A percentile compares a stretch with the other conserved stretches of the same genome.
Conservation (phyloP, 1,140 invertebrate species). For the Leptoteleia sp. region DNA sequence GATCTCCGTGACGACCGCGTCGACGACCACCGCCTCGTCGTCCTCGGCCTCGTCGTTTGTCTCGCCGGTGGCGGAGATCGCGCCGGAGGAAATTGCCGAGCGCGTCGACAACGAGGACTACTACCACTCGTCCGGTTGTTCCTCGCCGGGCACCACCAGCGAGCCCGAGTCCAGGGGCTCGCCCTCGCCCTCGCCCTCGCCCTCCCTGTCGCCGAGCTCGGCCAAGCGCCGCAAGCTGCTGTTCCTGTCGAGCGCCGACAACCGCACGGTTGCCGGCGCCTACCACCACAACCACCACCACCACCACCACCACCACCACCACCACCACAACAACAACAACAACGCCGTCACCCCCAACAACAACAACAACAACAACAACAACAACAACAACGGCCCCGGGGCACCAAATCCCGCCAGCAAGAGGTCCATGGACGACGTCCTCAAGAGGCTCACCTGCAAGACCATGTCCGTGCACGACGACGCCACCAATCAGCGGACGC, state of each 20-base stretch:
- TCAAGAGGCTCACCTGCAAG: slow-evolving; percentile 68
- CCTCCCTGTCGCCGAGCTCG: slow-evolving; percentile 73
- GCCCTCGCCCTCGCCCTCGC: no score
- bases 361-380: slow-evolving; percentile 70
- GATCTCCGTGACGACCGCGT: slow-evolving; percentile 71
- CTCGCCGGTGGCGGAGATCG: slow-evolving; percentile 55
- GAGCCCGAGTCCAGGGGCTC: slow-evolving; percentile 76
- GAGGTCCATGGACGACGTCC: slow-evolving; percentile 92
- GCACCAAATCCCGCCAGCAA: slow-evolving; percentile 77
- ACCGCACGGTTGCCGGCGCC: no score
- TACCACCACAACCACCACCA: no score
- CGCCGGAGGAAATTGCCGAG: slow-evolving; percentile 69
- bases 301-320: no score
- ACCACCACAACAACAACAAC: no score
- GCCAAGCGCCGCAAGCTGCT: slow-evolving; percentile 74
- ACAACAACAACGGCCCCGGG: slow-evolving; percentile 48
- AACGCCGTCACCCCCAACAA: no score
- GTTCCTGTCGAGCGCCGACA: no score
- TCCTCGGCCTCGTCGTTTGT: slow-evolving; percentile 47
- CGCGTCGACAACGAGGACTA: slow-evolving; percentile 72
- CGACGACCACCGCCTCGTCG: slow-evolving; percentile 53
- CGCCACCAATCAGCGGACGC: slow-evolving; percentile 74
- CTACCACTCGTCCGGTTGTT: slow-evolving; percentile 78
- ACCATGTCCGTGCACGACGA: no score
- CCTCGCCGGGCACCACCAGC: slow-evolving; percentile 77